Base-by-base conservation (phyloP, 2,113 vertebrate genomes). In the Ifrita kowaldi region DNA sequence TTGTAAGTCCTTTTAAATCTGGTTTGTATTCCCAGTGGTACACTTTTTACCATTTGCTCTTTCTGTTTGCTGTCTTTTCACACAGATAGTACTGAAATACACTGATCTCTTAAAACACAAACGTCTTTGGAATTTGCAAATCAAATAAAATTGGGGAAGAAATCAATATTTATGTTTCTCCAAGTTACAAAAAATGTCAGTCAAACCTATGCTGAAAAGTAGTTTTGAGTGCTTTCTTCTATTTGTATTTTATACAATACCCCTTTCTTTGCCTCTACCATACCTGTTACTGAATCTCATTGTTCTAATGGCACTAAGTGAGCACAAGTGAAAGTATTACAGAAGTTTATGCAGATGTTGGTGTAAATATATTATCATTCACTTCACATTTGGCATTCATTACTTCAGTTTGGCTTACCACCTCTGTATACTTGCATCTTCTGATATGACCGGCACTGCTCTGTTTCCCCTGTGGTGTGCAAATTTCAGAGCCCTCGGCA, bases 121-220 rank as follows among this genome's bases (percentile, higher is more conserved):
- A 84, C 53, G 15, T 46, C 76, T 93, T 80, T 42, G 52, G 69
- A 57, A 50, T 78, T 87, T 77, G 64, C 1, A 3, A 93, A 89
- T 59, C 73, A 67, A 87, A 78, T 55, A 67, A 69, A 84, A 74
- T 77, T 74, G 87, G 67, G 37, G 41, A 73, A 80, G 50, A 74
- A 92, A 70, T 77, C 63, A 46, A 39, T 86, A 65, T 62, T 92
- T 84, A 55, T 44, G 15, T 81, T 94, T 67, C 47, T 57, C 3
- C 22, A 32, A 41, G 71, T 69, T 77, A 74, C 17, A 65, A 49
- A 77, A 81, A 49, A 18, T 16, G 27, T 33, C 55, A 56, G 4
- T 73, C 41, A 77, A 88, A 44, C 28, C n/a, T 46, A 2, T 26
- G 52, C 15, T 55, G 16, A 52, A 27, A 73, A 69, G 35, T 11